Base-by-base conservation (phyloP, 2,797 vertebrate genomes). In the Antrozous pallidus region DNA sequence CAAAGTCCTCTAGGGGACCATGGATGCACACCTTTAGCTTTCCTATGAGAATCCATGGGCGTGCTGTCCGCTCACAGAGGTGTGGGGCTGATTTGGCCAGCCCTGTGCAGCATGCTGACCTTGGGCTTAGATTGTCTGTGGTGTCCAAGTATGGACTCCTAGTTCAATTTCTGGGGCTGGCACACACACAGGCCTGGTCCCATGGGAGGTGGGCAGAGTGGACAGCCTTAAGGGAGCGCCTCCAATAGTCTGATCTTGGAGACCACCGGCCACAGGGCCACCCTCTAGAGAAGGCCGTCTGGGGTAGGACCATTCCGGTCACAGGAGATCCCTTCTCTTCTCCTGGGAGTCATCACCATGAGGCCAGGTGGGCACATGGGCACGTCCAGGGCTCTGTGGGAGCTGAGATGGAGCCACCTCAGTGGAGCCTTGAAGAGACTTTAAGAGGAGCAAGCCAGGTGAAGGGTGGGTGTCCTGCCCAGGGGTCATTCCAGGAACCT, bases 261-360 rank as follows among this genome's bases (percentile, higher is more conserved):
- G n/a, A 26, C 1, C 8, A 22, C 26, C 4, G 4, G 42, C 17
- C 51, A 4, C 40, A 36, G 0, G 3, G n/a, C 4, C 2, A 1
- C 16, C 31, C 38, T 78, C 12, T n/a, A n/a, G 5, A 18, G 71
- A 86, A 18, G 42, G 22, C 74, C 12, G 58, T 58, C 33, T 40
- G 26, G 70, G 33, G 10, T 45, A 4, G 61, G 63, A 40, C 33
- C 26, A 42, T 9, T 4, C 12, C 42, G 26, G 56, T n/a, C 16
- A 6, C 14, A 73, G 38, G 45, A 28, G 74, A 36, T 1, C 14
- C 24, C 36, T 61, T 8, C 5, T 56, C 17, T 85, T 7, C 31
- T 38, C 12, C n/a, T 33, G 12, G 12, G 36, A 31, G 38, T 13
- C 2, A 2, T 31, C 47, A 26, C 67, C 31, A 4, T 0, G 0